phyloP scores from a whole-genome alignment of 2,888 invertebrate species.

The Epinotia ramella region DNA sequence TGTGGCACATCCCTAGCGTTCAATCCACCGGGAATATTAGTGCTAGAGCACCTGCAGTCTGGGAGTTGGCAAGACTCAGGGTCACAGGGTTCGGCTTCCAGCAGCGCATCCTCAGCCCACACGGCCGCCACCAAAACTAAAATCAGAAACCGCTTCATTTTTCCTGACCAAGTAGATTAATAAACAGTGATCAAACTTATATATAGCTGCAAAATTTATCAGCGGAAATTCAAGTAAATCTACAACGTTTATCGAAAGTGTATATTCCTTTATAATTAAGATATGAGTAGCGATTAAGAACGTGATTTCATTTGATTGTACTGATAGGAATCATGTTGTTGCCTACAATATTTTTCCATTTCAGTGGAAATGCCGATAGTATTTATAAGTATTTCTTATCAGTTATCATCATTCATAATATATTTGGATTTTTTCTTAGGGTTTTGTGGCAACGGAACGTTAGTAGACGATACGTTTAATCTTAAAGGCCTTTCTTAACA shows the following conservation, averaged over 20 bases:
- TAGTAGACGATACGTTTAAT: too few species aligned
- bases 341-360: background rate
- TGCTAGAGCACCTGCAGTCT: constrained; percentile 81
- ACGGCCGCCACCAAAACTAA: constrained; percentile 17
- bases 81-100: constrained; percentile 67
- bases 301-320: constrained; percentile 20
- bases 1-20: constrained; percentile 78
- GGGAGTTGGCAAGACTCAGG: constrained; percentile 77
- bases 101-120: constrained; percentile 49
- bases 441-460: background rate
- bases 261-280: constrained; percentile 8
- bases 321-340: constrained; percentile 14
- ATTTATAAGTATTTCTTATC: background rate
- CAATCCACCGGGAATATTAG: constrained; percentile 78
- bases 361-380: background rate
- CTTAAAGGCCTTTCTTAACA: too few species aligned
- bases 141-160: constrained; percentile 35
- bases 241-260: constrained; percentile 19
- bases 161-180: background rate
- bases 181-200: background rate
- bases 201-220: constrained; percentile 32
- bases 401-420: background rate
- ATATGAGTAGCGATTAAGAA: constrained; percentile 2
- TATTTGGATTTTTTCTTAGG: background rate
- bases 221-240: constrained; percentile 12